Evolutionary conservation across 2,888 invertebrate species (phyloP).

Genomic region (Sesamia inferens): DNA sequence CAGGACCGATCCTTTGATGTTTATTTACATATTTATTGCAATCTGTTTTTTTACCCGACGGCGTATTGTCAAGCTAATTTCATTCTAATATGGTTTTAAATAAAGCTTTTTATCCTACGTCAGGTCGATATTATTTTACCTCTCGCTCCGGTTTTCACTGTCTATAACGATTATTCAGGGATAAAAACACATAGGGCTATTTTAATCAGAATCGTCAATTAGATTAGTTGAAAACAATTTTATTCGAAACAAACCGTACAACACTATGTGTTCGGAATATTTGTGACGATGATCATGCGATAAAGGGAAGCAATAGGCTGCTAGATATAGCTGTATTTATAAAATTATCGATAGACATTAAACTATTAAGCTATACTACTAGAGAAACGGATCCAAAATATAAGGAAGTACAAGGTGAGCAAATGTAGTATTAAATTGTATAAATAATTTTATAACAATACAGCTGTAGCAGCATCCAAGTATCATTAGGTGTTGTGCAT

Average conservation of each 20-base stretch:
- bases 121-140: slow-evolving; percentile 51
- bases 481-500: slow-evolving; percentile 75
- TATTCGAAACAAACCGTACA: slow-evolving; percentile 57
- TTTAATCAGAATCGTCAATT: slow-evolving; percentile 57
- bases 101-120: slow-evolving; percentile 65
- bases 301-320: slow-evolving; percentile 68
- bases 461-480: slow-evolving; percentile 76
- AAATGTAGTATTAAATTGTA: slow-evolving; percentile 77
- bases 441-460: slow-evolving; percentile 82
- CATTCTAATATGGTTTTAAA: slow-evolving; percentile 63
- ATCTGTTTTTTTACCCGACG: slow-evolving; percentile 81
- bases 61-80: slow-evolving; percentile 68
- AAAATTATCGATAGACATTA: slow-evolving; percentile 76
- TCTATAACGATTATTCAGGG: slow-evolving; percentile 81
- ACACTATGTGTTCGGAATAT: slow-evolving; percentile 62
- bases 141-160: slow-evolving; percentile 83
- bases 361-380: slow-evolving; percentile 79
- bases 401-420: slow-evolving; percentile 87
- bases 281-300: slow-evolving; percentile 80
- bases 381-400: slow-evolving; percentile 86
- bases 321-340: slow-evolving; percentile 77
- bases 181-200: slow-evolving; percentile 68
- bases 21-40: slow-evolving; percentile 89
- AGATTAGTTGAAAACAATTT: slow-evolving; percentile 50
- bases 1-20: slow-evolving; percentile 81